These are phyloP conservation scores for Danionella cerebrum DNA, from an alignment of 2,113 vertebrate genomes.

Conservation along the genomic window DNA sequence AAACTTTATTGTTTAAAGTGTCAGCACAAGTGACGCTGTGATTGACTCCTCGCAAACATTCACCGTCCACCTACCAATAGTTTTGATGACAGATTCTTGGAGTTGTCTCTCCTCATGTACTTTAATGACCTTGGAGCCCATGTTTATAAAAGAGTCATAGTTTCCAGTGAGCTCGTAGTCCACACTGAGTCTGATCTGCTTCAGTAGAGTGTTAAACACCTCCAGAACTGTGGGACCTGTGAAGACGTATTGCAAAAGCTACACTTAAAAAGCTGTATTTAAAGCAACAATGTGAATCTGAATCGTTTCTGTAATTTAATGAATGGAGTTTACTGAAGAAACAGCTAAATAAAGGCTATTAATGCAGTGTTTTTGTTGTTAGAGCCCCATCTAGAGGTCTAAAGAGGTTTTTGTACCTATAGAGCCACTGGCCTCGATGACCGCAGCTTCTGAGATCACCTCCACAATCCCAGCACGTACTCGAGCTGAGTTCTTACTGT, in stretches of 20 bases:
- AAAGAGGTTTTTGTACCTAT: slow-evolving; percentile 60
- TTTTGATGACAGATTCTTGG: slow-evolving; percentile 82
- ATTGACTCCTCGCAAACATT: neutral
- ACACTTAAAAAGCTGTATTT: neutral
- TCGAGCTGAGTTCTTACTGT: slow-evolving; percentile 73
- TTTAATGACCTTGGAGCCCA: slow-evolving; percentile 62
- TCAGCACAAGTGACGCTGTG: too few species aligned
- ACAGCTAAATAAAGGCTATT: neutral
- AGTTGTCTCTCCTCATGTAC: slow-evolving; percentile 77
- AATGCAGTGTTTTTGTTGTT: neutral
- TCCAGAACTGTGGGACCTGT: slow-evolving; percentile 83
- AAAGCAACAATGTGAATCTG: neutral
- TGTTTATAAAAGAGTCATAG: slow-evolving; percentile 59
- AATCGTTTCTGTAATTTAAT: too few species aligned
- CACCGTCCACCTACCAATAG: slow-evolving; percentile 64
- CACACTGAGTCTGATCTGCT: slow-evolving; percentile 82
- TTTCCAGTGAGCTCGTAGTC: slow-evolving; percentile 81
- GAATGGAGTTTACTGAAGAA: neutral
- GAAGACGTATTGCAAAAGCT: neutral
- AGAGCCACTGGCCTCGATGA: slow-evolving; percentile 78
- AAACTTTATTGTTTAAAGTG: too few species aligned
- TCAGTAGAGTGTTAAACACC: slow-evolving; percentile 82
- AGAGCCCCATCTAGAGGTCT: slow-evolving; percentile 14
- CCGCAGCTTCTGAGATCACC: slow-evolving; percentile 78
- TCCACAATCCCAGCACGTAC: slow-evolving; percentile 82